Percentiles rank a stretch among this genome's conserved stretches.
phyloP scores from a whole-genome alignment of 2,888 invertebrate genomes.

The Melinaea marsaeus region DNA sequence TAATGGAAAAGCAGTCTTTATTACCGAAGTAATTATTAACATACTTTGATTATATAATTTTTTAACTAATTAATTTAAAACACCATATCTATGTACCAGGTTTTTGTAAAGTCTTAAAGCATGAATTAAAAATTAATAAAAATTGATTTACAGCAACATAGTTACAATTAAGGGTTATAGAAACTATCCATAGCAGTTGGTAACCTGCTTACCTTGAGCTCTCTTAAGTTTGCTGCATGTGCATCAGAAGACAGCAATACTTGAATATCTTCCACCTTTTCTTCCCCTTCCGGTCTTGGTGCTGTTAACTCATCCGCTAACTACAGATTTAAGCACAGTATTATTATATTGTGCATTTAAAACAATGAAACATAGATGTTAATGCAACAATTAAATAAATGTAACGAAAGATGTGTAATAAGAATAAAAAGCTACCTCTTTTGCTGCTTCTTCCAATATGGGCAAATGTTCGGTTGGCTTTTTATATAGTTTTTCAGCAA shows the following conservation, averaged over 20 bases:
- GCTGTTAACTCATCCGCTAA: constrained; percentile 97
- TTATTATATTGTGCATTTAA: neutral
- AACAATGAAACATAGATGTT: too few relatives aligned
- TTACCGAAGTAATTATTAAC: too few relatives aligned
- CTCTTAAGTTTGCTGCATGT: constrained; percentile 87
- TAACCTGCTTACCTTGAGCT: constrained; percentile 83
- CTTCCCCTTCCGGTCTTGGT: constrained; percentile 93
- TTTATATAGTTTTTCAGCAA: constrained; percentile 94
- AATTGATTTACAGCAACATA: too few relatives aligned
- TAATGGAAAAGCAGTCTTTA: too few relatives aligned
- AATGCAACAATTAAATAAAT: neutral
- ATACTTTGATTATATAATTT: too few relatives aligned
- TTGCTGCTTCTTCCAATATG: constrained; percentile 97
- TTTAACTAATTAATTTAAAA: too few relatives aligned
- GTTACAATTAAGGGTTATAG: too few relatives aligned
- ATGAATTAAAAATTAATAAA: too few relatives aligned
- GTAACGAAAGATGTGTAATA: neutral
- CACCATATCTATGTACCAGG: too few relatives aligned
- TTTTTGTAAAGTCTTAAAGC: too few relatives aligned
- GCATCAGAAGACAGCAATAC: constrained; percentile 91
- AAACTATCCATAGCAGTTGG: too few relatives aligned
- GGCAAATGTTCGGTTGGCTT: constrained; percentile 95
- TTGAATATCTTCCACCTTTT: constrained; percentile 94
- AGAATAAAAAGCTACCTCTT: constrained; percentile 78
- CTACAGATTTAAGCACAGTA: constrained; percentile 39